Evolutionary conservation across 1,140 invertebrate genomes (phyloP).

Genomic region (Leptinotarsa lineolata): DNA sequence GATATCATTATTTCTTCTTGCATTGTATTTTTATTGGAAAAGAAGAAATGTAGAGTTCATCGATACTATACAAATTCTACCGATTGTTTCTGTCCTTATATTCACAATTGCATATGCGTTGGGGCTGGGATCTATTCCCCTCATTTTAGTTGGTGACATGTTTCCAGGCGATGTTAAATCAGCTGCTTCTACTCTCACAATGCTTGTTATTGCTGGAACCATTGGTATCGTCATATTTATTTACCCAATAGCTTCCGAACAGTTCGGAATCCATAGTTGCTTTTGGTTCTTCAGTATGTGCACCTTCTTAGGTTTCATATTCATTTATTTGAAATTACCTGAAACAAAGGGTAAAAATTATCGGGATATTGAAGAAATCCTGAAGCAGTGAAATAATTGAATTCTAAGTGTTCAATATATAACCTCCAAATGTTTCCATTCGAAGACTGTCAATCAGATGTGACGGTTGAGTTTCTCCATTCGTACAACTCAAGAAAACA

Average conservation of each 20-base stretch:
- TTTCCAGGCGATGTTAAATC: slow-evolving; percentile 7
- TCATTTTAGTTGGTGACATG: background rate
- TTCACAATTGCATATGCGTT: slow-evolving; percentile 12
- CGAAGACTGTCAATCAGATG: too few species aligned
- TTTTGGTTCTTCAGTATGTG: background rate
- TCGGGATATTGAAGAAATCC: background rate
- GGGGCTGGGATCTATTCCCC: background rate
- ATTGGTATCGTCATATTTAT: background rate
- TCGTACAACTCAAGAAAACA: too few species aligned
- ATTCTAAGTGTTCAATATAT: too few species aligned
- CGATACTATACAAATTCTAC: background rate
- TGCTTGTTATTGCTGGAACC: background rate
- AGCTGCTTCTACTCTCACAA: background rate
- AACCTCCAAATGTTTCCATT: too few species aligned
- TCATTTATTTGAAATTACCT: background rate
- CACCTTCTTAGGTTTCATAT: background rate
- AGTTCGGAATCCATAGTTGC: background rate
- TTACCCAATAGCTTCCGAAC: background rate
- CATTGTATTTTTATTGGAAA: slow-evolving; percentile 10
- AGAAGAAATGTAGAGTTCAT: background rate
- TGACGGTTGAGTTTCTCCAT: too few species aligned
- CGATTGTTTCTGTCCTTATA: background rate
- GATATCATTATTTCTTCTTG: background rate
- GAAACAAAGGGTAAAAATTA: background rate
- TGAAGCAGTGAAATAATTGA: background rate